Evolutionary conservation across 1,140 invertebrate genomes (phyloP).

Genomic region (Cephus cinctus): DNA sequence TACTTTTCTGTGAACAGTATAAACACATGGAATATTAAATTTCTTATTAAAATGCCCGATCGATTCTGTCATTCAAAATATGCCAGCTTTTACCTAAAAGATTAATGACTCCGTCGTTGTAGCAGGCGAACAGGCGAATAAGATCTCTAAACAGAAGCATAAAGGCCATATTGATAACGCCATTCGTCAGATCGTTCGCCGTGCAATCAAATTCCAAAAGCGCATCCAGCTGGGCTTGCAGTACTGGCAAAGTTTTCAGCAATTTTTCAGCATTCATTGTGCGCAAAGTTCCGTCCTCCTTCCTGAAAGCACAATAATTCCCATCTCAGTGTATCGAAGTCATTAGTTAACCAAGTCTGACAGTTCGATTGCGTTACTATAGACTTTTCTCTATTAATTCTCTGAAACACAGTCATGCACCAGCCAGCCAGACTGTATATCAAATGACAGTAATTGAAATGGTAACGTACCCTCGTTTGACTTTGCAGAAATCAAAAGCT

Average conservation of each 20-base stretch:
- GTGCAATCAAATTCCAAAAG: conserved; percentile 97
- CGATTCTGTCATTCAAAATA: no score
- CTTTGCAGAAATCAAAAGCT: conserved; percentile 99
- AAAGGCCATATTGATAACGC: conserved; percentile 98
- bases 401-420: no score
- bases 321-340: not conserved
- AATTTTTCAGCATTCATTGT: conserved; percentile 98
- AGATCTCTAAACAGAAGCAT: conserved; percentile 98
- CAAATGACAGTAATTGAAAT: no score
- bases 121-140: conserved; percentile 98
- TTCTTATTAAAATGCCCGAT: no score
- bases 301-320: conserved; percentile 61
- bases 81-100: conserved; percentile 68
- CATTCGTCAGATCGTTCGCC: conserved; percentile 95
- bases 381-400: no score
- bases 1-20: conserved; percentile 78
- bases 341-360: no score
- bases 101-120: conserved; percentile 99
- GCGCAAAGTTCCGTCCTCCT: conserved; percentile 94
- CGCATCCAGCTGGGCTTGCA: conserved; percentile 94
- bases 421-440: no score
- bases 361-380: no score
- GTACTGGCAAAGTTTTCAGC: conserved; percentile 92
- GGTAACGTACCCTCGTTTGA: conserved; percentile 95
- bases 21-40: conserved; percentile 10